Conservation (phyloP, 2,888 invertebrate genomes). For the Ormyrus labotus region DNA sequence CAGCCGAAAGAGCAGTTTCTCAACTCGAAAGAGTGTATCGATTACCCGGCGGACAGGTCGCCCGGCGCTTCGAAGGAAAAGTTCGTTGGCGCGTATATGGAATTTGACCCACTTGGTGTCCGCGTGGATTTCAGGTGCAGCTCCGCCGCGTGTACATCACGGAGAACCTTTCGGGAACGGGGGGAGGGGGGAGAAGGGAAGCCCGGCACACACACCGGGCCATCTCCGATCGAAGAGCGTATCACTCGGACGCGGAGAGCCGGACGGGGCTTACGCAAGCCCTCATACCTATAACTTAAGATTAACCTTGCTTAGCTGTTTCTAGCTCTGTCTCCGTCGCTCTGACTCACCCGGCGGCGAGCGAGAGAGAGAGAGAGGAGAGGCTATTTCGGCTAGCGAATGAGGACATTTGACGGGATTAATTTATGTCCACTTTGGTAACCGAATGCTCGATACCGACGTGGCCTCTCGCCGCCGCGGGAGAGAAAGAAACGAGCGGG, state of each 20-base stretch:
- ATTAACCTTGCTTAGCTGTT: conserved; percentile 72
- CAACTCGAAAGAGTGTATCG: not conserved
- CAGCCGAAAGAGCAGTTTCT: conserved; percentile 18
- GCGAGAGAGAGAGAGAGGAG: conserved; percentile 28
- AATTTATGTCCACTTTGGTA: conserved; percentile 74
- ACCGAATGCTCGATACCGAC: conserved; percentile 67
- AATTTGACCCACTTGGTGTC: conserved; percentile 61
- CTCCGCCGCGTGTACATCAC: conserved; percentile 51
- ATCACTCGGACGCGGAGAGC: conserved; percentile 25
- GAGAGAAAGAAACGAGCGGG: conserved; percentile 29
- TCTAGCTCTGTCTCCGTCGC: conserved; percentile 36
- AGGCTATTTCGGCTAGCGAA: conserved; percentile 66
- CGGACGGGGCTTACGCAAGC: conserved; percentile 66
- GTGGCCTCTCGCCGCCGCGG: conserved; percentile 40
- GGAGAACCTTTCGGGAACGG: too few relatives aligned
- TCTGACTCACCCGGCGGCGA: conserved; percentile 13
- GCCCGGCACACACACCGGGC: not conserved
- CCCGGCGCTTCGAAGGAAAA: not conserved
- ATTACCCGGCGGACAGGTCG: conserved; percentile 18
- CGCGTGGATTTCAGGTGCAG: conserved; percentile 59
- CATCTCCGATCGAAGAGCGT: conserved; percentile 8
- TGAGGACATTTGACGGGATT: conserved; percentile 74
- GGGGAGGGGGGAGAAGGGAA: too few relatives aligned
- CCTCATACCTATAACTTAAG: conserved; percentile 71
- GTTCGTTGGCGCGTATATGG: conserved; percentile 36